Conservation (phyloP, 2,113 vertebrate genomes). For the Ceyx cyanopectus region DNA sequence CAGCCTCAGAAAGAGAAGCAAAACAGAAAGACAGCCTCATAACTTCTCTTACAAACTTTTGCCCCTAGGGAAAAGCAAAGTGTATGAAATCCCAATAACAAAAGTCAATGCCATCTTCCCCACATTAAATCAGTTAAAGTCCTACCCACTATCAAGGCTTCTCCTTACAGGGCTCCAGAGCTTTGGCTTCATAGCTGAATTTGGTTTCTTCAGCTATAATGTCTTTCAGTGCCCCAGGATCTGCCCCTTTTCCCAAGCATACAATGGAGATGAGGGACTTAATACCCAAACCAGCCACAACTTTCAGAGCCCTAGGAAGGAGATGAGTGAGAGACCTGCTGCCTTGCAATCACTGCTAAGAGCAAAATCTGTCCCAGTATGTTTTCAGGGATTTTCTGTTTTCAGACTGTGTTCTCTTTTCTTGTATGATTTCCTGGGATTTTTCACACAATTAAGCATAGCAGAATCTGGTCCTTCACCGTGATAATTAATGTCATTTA, state of each 20-base stretch:
- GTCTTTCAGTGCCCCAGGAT: neutral
- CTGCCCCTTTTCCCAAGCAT: neutral
- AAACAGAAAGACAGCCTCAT: neutral
- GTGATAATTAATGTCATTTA: neutral
- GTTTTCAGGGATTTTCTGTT: neutral
- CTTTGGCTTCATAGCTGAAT: neutral
- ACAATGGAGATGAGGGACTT: neutral
- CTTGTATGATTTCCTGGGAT: neutral
- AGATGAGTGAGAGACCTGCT: accelerated
- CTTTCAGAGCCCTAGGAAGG: neutral
- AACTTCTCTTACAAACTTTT: neutral
- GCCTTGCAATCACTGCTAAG: neutral
- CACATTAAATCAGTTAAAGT: neutral
- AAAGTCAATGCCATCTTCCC: neutral
- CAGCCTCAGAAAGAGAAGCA: neutral
- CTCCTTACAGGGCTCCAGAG: neutral
- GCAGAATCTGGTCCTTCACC: neutral
- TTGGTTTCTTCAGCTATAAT: neutral
- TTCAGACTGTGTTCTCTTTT: neutral
- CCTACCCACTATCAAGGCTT: neutral
- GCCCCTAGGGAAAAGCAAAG: neutral
- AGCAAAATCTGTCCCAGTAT: neutral
- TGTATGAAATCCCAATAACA: neutral
- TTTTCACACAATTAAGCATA: neutral
- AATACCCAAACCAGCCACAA: neutral